These are phyloP conservation scores for Pipa parva DNA, from an alignment of 2,113 vertebrate species.

Conservation along the genomic window DNA sequence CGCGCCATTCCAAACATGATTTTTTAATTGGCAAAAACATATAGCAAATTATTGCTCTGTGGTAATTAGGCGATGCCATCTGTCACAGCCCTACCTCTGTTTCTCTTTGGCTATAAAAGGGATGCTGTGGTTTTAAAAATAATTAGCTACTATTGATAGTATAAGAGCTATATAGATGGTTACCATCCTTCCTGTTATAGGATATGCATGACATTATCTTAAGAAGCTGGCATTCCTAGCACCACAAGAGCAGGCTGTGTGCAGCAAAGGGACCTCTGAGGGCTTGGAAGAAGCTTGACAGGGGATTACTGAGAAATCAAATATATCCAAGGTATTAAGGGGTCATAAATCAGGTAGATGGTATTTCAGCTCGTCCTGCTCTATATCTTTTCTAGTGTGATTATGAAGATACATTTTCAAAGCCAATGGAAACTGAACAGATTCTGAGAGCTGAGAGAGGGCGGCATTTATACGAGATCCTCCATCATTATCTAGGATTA, in stretches of 20 bases:
- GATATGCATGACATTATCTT: constrained; percentile 20
- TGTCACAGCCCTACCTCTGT: neutral
- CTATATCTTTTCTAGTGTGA: constrained; percentile 2
- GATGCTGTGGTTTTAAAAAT: neutral
- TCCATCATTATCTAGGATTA: no score
- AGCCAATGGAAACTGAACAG: neutral
- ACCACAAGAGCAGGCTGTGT: constrained; percentile 9
- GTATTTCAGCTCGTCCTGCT: constrained; percentile 16
- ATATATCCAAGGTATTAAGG: constrained; percentile 9
- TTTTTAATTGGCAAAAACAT: neutral
- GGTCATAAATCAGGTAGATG: constrained; percentile 20
- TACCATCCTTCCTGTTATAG: constrained; percentile 8
- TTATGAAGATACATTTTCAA: constrained; percentile 2
- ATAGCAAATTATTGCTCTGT: neutral
- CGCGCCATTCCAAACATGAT: neutral
- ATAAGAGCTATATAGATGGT: neutral
- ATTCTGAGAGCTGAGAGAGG: no score
- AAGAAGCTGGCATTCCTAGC: constrained; percentile 4
- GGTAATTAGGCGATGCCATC: neutral
- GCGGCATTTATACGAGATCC: no score
- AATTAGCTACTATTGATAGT: constrained; percentile 2
- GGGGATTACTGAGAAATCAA: constrained; percentile 16
- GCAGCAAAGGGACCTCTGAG: neutral
- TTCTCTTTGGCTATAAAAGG: neutral
- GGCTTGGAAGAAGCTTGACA: constrained; percentile 21